Conservation (phyloP, 2,888 invertebrate genomes). For the Xanthorhoe spadicearia region DNA sequence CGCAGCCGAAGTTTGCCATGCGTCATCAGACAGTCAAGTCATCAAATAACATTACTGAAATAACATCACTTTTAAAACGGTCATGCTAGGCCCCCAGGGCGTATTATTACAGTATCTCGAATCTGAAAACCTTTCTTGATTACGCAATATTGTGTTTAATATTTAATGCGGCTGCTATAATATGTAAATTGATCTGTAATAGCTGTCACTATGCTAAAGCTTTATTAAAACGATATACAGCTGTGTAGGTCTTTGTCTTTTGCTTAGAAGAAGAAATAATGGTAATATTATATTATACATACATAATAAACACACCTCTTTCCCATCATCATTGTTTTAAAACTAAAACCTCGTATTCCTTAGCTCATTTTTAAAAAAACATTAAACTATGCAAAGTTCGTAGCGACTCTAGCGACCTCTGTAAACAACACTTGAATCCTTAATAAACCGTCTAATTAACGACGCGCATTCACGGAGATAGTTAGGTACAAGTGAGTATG, state of each 20-base stretch:
- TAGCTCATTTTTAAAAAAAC: conserved; percentile 33
- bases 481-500: conserved; percentile 47
- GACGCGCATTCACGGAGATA: conserved; percentile 64
- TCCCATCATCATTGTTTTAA: not conserved
- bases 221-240: not conserved
- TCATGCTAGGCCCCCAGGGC: no score
- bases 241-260: no score
- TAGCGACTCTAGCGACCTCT: conserved; percentile 38
- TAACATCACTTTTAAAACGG: no score
- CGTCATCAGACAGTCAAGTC: no score
- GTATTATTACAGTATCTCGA: no score
- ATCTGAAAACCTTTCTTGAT: not conserved
- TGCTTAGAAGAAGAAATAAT: no score
- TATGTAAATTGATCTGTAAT: not conserved
- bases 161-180: not conserved
- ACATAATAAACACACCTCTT: no score
- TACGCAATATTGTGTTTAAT: not conserved
- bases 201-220: not conserved
- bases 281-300: no score
- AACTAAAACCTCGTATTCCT: not conserved
- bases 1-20: no score
- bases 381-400: conserved; percentile 15
- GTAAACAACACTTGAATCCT: conserved; percentile 64
- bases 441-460: conserved; percentile 80
- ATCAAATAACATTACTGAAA: no score